Percentiles rank a stretch among this genome's conserved stretches.
Evolutionary conservation across 2,113 vertebrate species (phyloP).

Genomic region (Ciconia maguari): DNA sequence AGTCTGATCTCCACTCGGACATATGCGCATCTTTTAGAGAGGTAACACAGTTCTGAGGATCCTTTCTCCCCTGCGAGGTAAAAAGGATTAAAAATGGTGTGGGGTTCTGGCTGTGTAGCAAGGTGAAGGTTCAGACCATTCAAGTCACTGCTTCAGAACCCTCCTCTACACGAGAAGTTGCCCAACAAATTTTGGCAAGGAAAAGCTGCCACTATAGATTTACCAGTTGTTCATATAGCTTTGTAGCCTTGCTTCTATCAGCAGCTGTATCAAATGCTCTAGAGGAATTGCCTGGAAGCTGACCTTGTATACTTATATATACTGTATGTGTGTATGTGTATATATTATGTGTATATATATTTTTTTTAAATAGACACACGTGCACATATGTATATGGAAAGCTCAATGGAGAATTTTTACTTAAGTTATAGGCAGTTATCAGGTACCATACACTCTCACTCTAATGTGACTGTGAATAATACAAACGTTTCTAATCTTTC

Average conservation of each 20-base stretch:
- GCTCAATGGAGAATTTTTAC: not conserved
- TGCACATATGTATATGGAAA: not conserved
- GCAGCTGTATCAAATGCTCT: not conserved
- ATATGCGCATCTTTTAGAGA: not conserved
- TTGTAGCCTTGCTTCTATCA: not conserved
- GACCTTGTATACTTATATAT: not conserved
- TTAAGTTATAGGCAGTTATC: not conserved
- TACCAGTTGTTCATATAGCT: not conserved
- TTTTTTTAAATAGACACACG: not conserved
- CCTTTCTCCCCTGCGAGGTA: not conserved
- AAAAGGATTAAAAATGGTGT: not conserved
- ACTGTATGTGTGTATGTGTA: not conserved
- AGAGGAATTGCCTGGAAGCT: not conserved
- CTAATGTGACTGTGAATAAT: not conserved
- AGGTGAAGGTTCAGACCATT: not conserved
- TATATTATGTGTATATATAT: too few species aligned
- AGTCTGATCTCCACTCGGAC: not conserved
- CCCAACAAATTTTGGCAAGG: not conserved
- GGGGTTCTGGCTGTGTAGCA: not conserved
- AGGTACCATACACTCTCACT: not conserved
- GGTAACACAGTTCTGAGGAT: not conserved
- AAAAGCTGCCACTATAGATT: not conserved
- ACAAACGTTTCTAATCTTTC: not conserved
- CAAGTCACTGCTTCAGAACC: not conserved
- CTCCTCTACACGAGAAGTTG: not conserved